phyloP scores from a whole-genome alignment of 2,797 vertebrate species.

The Karalla daura region DNA sequence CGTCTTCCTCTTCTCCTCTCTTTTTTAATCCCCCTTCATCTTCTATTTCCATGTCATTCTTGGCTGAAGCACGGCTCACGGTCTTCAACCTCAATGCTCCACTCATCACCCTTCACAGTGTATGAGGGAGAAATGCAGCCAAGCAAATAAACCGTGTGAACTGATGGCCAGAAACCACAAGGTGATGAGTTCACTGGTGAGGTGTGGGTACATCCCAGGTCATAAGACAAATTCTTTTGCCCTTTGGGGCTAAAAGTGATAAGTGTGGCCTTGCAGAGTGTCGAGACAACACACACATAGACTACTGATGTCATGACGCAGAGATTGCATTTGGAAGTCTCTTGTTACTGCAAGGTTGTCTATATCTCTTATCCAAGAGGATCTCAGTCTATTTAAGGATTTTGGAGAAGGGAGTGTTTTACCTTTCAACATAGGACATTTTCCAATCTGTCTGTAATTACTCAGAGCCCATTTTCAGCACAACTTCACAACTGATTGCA shows the following conservation, averaged over 20 bases:
- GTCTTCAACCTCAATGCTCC: constrained; percentile 46
- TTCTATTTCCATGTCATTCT: constrained; percentile 38
- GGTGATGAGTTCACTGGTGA: constrained; percentile 62
- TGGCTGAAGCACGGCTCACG: constrained; percentile 55
- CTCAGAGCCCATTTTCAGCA: constrained; percentile 34
- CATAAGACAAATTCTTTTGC: constrained; percentile 62
- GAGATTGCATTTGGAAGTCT: background rate
- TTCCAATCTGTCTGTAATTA: constrained; percentile 26
- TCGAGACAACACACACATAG: background rate
- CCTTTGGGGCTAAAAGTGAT: constrained; percentile 47
- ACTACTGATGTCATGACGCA: constrained; percentile 17
- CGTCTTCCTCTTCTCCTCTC: background rate
- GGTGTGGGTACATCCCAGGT: constrained; percentile 45
- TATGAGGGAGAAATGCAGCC: constrained; percentile 46
- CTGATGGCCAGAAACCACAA: constrained; percentile 59
- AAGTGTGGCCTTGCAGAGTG: constrained; percentile 29
- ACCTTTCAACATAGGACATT: background rate
- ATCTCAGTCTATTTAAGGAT: constrained; percentile 15
- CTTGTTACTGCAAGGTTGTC: background rate
- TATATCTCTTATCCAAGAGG: background rate
- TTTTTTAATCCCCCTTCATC: constrained; percentile 1
- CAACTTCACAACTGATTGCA: constrained; percentile 31
- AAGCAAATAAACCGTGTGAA: constrained; percentile 57
- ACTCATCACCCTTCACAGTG: constrained; percentile 49
- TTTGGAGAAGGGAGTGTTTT: constrained; percentile 17